A percentile compares a stretch with the other conserved stretches of the same genome.
Conservation (phyloP, 2,113 vertebrate genomes). For the Myiozetetes cayanensis region DNA sequence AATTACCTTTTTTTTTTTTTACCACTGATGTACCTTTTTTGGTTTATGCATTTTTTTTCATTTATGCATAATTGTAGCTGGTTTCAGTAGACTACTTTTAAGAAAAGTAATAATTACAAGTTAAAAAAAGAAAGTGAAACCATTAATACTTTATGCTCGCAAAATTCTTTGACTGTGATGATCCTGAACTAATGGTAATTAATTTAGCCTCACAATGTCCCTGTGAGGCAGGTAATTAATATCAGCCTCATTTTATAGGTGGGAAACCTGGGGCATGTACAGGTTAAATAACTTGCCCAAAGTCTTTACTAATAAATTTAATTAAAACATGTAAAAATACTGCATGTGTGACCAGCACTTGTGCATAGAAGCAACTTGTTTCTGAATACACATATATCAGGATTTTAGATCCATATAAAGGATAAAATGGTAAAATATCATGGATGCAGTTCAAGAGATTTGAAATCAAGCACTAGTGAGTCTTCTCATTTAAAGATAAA, state of each 20-base stretch:
- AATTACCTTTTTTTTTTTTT: not conserved
- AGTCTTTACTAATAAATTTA: not conserved
- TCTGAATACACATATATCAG: not conserved
- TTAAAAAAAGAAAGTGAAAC: not conserved
- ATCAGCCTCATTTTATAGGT: not conserved
- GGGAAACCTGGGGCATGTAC: not conserved
- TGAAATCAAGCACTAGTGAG: not conserved
- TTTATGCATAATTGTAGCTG: not conserved
- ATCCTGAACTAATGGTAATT: not conserved
- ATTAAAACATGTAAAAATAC: not conserved
- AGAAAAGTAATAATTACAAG: not conserved
- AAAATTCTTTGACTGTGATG: not conserved
- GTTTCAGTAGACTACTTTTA: not conserved
- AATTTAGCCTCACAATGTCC: conserved; percentile 4
- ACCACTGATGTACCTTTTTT: not conserved
- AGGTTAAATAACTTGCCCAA: not conserved
- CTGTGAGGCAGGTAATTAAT: not conserved
- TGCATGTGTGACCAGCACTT: not conserved
- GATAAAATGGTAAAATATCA: not conserved
- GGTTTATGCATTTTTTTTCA: not conserved
- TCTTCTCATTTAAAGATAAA: not conserved
- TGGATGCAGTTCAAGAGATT: not conserved
- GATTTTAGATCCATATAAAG: not conserved
- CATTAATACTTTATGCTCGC: not conserved
- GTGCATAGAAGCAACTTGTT: not conserved